Percentiles rank a stretch among this genome's conserved stretches.
Conservation (phyloP, 2,888 invertebrate genomes). For the Pyrrhosoma nymphula region DNA sequence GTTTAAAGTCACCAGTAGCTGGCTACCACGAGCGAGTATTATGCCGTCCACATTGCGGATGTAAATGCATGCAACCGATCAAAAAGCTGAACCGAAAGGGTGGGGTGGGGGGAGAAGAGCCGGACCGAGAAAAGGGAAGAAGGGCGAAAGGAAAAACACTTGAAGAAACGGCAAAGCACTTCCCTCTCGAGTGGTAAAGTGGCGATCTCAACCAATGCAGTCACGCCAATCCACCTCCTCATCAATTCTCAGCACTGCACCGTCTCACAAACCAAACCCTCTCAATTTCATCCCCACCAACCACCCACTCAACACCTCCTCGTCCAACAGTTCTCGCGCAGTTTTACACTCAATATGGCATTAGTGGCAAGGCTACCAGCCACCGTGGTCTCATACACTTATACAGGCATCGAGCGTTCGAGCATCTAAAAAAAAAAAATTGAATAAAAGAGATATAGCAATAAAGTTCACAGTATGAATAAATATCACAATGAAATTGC, state of each 20-base stretch:
- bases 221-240: slow-evolving; percentile 55
- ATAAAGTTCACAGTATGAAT: too few relatives aligned
- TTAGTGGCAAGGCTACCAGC: too few relatives aligned
- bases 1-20: too few relatives aligned
- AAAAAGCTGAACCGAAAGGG: neutral
- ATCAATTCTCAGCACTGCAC: neutral
- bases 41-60: neutral
- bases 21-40: neutral
- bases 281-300: neutral
- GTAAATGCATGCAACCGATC: neutral
- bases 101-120: neutral
- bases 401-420: too few relatives aligned
- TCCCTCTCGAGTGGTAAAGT: neutral
- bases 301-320: neutral
- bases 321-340: neutral
- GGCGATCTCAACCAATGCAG: slow-evolving; percentile 52
- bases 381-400: too few relatives aligned
- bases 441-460: too few relatives aligned
- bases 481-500: too few relatives aligned
- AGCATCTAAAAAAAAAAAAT: too few relatives aligned
- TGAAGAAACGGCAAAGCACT: slow-evolving; percentile 11
- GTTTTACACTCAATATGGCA: too few relatives aligned
- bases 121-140: neutral
- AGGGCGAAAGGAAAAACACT: neutral
- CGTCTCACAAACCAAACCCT: neutral